Evolutionary conservation across 2,888 invertebrate genomes (phyloP).

Genomic region (Oxycera nigricornis): DNA sequence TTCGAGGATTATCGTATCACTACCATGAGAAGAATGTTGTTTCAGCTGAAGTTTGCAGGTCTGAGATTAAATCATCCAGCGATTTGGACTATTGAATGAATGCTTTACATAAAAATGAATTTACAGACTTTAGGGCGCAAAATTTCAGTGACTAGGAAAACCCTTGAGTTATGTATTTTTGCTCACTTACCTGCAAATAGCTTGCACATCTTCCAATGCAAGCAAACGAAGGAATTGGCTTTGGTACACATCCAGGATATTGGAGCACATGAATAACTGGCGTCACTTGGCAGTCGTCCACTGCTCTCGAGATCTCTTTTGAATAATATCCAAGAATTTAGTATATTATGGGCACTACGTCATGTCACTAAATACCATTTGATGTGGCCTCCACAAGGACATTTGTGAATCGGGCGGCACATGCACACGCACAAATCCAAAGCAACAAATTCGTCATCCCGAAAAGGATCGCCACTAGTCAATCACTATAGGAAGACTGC

Average conservation of each 20-base stretch:
- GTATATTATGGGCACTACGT: neutral
- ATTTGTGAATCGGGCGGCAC: slow-evolving; percentile 23
- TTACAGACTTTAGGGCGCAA: too few relatives aligned
- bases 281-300: slow-evolving; percentile 87
- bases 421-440: slow-evolving; percentile 41
- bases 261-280: slow-evolving; percentile 91
- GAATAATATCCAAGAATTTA: neutral
- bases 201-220: slow-evolving; percentile 91
- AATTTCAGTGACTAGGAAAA: too few relatives aligned
- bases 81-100: too few relatives aligned
- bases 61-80: too few relatives aligned
- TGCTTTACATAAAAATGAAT: too few relatives aligned
- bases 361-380: slow-evolving; percentile 33
- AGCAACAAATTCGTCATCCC: slow-evolving; percentile 34
- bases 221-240: slow-evolving; percentile 92
- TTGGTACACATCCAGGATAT: slow-evolving; percentile 90
- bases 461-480: neutral
- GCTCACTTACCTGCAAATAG: slow-evolving; percentile 79
- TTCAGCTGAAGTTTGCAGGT: too few relatives aligned
- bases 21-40: too few relatives aligned
- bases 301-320: slow-evolving; percentile 37
- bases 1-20: too few relatives aligned
- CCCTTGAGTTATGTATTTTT: too few relatives aligned
- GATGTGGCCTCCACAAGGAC: slow-evolving; percentile 22
- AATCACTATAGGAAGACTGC: too few relatives aligned